These are phyloP conservation scores for Macaria liturata DNA, from an alignment of 2,888 invertebrate species.

Conservation along the genomic window DNA sequence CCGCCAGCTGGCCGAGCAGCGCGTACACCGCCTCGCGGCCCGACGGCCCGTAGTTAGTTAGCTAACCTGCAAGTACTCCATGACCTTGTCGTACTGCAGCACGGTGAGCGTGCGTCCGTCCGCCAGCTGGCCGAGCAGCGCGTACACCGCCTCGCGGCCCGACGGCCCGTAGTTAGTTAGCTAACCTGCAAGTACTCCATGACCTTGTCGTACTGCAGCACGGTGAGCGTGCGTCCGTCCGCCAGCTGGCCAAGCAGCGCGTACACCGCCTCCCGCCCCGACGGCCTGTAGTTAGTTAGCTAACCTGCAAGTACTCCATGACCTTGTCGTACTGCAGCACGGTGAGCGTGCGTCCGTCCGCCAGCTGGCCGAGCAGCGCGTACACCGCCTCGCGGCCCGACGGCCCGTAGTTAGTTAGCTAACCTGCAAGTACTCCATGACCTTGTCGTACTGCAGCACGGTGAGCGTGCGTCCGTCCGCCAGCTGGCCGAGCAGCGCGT, in stretches of 20 bases:
- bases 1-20: conserved; percentile 90
- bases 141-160: conserved; percentile 86
- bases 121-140: conserved; percentile 90
- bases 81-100: conserved; percentile 90
- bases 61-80: conserved; percentile 78
- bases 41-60: conserved; percentile 59
- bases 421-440: conserved; percentile 83
- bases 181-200: conserved; percentile 79
- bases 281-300: conserved; percentile 55
- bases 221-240: conserved; percentile 90
- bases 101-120: conserved; percentile 91
- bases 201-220: conserved; percentile 90
- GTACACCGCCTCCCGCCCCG: conserved; percentile 86
- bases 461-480: conserved; percentile 92
- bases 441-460: conserved; percentile 90
- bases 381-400: conserved; percentile 86
- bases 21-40: conserved; percentile 87
- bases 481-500: conserved; percentile 89
- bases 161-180: conserved; percentile 61
- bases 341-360: conserved; percentile 91
- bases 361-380: conserved; percentile 89
- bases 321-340: conserved; percentile 91
- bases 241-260: conserved; percentile 90
- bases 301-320: conserved; percentile 79
- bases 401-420: conserved; percentile 54